Base-by-base conservation (phyloP, 2,113 vertebrate species). In the Plecotus auritus region DNA sequence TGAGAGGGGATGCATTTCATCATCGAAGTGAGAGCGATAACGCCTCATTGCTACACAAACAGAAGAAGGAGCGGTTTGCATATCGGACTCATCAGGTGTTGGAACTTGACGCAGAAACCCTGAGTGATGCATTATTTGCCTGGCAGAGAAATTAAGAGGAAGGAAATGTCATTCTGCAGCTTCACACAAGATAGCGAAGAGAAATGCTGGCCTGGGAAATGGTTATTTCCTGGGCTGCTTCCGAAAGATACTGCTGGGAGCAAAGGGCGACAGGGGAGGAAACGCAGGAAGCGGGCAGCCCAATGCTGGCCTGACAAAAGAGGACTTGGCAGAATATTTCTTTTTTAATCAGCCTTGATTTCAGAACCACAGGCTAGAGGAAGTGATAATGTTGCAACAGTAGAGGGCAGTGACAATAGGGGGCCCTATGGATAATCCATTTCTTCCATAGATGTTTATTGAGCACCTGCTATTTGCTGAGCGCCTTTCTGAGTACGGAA, bases 81-180 rank as follows among this genome's bases (percentile, higher is more conserved):
- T 96, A 97, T 98, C 98, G 90, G 97, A 95, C 77, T 8, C 93
- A 97, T 97, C 97, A 85, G 93, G 95, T 97, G 96, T 95, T 96
- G 22, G 74, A 92, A 90, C 95, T 95, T 97, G 98, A 98, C 14
- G 95, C 96, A 97, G 94, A 96, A 97, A 97, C 96, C 96, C 96
- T 94, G 97, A 97, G 94, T 95, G 92, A 94, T 30, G 85, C 77
- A 92, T 96, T 97, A 97, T 98, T 98, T 98, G 97, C 95, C 95
- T 98, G 94, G 95, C 94, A 82, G 95, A 98, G 97, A 97, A 97
- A 96, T 92, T 90, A 90, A 97, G 92, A 97, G 98, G 98, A 98
- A 98, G 98, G 98, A 98, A 98, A 98, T 98, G 96, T 97, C 97
- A 96, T 89, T 97, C 93, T 95, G 83, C 87, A 96, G 42, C 97